These are phyloP conservation scores for Elgonia sp. DNA, from an alignment of 2,888 invertebrate genomes.

Conservation along the genomic window DNA sequence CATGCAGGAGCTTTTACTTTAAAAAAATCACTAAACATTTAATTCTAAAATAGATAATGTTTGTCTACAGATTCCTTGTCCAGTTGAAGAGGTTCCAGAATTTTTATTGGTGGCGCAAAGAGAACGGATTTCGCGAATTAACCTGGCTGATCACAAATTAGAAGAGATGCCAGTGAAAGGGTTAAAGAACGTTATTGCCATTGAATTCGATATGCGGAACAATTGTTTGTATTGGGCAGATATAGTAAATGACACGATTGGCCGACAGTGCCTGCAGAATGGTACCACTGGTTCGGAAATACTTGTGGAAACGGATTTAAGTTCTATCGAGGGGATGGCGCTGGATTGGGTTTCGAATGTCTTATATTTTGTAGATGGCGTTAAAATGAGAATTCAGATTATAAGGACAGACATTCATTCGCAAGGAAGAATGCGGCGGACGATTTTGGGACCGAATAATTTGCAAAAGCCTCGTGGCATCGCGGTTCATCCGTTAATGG, in stretches of 20 bases:
- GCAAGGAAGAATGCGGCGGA: conserved; percentile 92
- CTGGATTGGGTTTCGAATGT: conserved; percentile 96
- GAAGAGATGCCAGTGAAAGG: conserved; percentile 91
- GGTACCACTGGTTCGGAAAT: conserved; percentile 90
- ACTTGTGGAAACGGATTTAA: conserved; percentile 91
- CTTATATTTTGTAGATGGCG: conserved; percentile 95
- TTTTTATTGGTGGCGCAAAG: conserved; percentile 94
- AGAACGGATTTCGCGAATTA: conserved; percentile 92
- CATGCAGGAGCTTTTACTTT: too few relatives aligned
- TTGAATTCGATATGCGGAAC: conserved; percentile 94
- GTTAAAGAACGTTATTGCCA: conserved; percentile 93
- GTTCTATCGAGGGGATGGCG: conserved; percentile 95
- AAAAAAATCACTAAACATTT: too few relatives aligned
- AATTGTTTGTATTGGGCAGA: conserved; percentile 97
- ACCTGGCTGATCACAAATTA: conserved; percentile 89
- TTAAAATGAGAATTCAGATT: conserved; percentile 93
- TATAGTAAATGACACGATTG: conserved; percentile 93
- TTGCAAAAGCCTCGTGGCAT: conserved; percentile 93
- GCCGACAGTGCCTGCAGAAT: conserved; percentile 91
- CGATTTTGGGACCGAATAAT: conserved; percentile 90
- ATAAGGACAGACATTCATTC: conserved; percentile 90
- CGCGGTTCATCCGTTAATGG: conserved; percentile 93
- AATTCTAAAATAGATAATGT: conserved; percentile 16
- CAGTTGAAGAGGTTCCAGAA: conserved; percentile 90
- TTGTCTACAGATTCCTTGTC: conserved; percentile 89